Conservation (phyloP, 2,888 invertebrate species). For the Pammene fasciana region DNA sequence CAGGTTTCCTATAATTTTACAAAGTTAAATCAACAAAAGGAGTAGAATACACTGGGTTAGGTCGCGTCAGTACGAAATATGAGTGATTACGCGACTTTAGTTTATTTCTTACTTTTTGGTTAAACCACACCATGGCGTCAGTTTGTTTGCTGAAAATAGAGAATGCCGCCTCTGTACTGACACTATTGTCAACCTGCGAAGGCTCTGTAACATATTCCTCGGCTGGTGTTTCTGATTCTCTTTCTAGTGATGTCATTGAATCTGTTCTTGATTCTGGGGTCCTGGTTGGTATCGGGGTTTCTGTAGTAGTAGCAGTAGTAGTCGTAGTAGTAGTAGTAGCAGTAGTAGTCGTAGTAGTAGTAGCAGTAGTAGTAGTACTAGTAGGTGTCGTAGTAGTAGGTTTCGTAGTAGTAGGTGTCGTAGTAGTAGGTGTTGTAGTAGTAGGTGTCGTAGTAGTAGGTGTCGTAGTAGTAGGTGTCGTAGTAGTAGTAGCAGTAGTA, state of each 20-base stretch:
- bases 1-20: background rate
- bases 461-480: too few species aligned
- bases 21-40: slow-evolving; percentile 61
- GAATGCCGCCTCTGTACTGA: background rate
- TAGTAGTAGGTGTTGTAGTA: too few species aligned
- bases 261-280: background rate
- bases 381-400: background rate
- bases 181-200: background rate
- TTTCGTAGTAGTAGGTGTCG: background rate
- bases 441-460: too few species aligned
- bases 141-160: slow-evolving; percentile 43
- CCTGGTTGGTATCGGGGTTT: background rate
- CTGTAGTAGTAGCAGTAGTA: too few species aligned
- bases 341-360: too few species aligned
- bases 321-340: too few species aligned
- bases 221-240: background rate
- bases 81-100: slow-evolving; percentile 47
- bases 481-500: too few species aligned
- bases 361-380: too few species aligned
- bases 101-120: slow-evolving; percentile 49
- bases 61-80: slow-evolving; percentile 50
- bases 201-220: background rate
- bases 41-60: slow-evolving; percentile 22
- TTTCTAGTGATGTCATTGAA: background rate
- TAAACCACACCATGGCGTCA: slow-evolving; percentile 64